Percentiles rank a stretch among this genome's conserved stretches.
Evolutionary conservation across 1,140 invertebrate species (phyloP).

Genomic region (Magallana ariakensis): DNA sequence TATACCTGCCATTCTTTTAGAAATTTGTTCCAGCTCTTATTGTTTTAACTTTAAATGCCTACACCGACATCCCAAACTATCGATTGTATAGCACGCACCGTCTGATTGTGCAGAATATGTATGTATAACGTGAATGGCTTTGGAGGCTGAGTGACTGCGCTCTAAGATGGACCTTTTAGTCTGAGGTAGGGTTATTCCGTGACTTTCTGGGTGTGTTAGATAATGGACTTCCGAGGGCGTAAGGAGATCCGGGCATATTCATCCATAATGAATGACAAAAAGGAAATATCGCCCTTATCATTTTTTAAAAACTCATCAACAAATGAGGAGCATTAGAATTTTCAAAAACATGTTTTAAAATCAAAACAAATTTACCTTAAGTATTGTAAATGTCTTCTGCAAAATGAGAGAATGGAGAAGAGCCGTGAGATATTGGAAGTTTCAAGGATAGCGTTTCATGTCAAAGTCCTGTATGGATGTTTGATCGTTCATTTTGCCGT

Average conservation of each 20-base stretch:
- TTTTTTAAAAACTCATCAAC: neutral
- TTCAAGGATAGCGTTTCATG: neutral
- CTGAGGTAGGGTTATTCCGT: neutral
- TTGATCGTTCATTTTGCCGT: neutral
- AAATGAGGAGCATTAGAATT: neutral
- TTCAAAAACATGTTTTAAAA: neutral
- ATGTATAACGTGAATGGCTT: neutral
- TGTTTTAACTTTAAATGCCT: conserved; percentile 29
- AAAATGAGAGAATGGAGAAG: conserved; percentile 16
- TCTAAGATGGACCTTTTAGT: neutral
- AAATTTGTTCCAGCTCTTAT: neutral
- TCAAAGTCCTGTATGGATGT: conserved; percentile 1
- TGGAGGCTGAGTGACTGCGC: neutral
- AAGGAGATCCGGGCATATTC: neutral
- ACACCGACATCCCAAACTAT: neutral
- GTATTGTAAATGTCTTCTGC: neutral
- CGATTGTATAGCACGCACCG: neutral
- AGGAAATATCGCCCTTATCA: neutral
- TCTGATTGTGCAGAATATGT: neutral
- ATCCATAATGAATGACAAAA: neutral
- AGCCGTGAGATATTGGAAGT: neutral
- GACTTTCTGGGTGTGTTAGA: conserved; percentile 2
- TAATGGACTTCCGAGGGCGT: conserved; percentile 32
- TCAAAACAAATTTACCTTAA: no score
- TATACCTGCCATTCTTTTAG: no score